A percentile compares a stretch with the other conserved stretches of the same genome.
Conservation (phyloP, 2,113 vertebrate species). For the Ovis canadensis region DNA sequence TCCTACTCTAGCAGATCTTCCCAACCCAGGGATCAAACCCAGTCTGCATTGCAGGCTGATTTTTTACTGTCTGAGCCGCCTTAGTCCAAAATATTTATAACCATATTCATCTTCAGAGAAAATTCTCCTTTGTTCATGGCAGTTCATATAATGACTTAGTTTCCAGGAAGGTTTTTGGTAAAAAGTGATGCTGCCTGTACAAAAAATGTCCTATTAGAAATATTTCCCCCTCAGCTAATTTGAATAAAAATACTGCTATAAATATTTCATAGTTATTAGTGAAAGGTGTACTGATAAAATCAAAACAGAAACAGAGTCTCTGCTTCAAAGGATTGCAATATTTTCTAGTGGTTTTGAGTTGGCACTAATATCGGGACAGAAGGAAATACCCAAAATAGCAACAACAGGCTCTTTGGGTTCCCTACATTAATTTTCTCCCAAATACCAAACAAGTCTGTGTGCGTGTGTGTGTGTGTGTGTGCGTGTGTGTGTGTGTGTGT, state of each 20-base stretch:
- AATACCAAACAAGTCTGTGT: not conserved
- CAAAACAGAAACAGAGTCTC: not conserved
- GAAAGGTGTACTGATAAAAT: conserved; percentile 10
- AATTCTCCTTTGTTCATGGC: not conserved
- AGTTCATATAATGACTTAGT: conserved; percentile 1
- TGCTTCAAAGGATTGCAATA: conserved; percentile 36
- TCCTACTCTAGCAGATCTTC: not conserved
- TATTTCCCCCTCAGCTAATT: not conserved
- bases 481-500: not conserved
- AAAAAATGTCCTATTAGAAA: not conserved
- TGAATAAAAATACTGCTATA: not conserved
- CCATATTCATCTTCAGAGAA: not conserved
- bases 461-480: not conserved
- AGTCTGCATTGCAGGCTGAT: not conserved
- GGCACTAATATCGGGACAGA: conserved; percentile 53
- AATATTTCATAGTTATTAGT: conserved; percentile 41
- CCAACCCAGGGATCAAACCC: not conserved
- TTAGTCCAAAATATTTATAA: not conserved
- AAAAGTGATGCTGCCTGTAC: not conserved
- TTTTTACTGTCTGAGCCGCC: not conserved
- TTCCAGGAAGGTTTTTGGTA: not conserved
- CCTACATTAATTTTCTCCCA: not conserved
- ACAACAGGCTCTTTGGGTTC: not conserved
- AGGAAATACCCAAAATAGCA: conserved; percentile 65
- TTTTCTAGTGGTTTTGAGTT: conserved; percentile 44